phyloP scores from a whole-genome alignment of 2,888 invertebrate genomes.

The Hypomecis atomaria region DNA sequence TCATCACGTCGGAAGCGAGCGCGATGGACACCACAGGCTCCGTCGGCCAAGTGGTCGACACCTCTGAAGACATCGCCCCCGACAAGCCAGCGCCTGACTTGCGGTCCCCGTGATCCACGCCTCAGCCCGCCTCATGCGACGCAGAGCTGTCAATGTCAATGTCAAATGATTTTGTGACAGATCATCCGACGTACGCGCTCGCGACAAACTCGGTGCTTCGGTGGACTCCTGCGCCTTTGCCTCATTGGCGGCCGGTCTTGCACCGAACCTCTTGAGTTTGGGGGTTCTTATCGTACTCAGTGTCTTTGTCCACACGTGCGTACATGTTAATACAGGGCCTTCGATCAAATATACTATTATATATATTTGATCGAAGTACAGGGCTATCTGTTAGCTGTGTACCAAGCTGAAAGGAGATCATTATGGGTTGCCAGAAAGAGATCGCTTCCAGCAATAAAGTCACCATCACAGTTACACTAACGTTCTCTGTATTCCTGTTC shows the following conservation, averaged over 20 bases:
- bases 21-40: constrained; percentile 81
- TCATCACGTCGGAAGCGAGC: constrained; percentile 83
- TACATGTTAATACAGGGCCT: too few species aligned
- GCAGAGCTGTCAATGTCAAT: constrained; percentile 39
- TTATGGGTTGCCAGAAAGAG: too few species aligned
- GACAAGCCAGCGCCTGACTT: constrained; percentile 77
- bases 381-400: too few species aligned
- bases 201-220: constrained; percentile 56
- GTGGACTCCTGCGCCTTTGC: constrained; percentile 79
- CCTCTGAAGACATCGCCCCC: constrained; percentile 73
- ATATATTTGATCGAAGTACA: too few species aligned
- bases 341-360: too few species aligned
- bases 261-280: constrained; percentile 62
- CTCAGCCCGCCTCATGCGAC: constrained; percentile 47
- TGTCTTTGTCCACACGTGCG: too few species aligned
- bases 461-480: too few species aligned
- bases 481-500: too few species aligned
- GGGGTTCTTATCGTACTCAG: not conserved
- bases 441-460: too few species aligned
- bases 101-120: constrained; percentile 75
- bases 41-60: constrained; percentile 64
- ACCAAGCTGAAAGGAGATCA: too few species aligned
- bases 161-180: constrained; percentile 22
- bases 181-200: constrained; percentile 26
- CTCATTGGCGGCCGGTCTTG: constrained; percentile 78